Evolutionary conservation across 1,140 invertebrate species (phyloP).

Genomic region (Hylaeus anthracinus): DNA sequence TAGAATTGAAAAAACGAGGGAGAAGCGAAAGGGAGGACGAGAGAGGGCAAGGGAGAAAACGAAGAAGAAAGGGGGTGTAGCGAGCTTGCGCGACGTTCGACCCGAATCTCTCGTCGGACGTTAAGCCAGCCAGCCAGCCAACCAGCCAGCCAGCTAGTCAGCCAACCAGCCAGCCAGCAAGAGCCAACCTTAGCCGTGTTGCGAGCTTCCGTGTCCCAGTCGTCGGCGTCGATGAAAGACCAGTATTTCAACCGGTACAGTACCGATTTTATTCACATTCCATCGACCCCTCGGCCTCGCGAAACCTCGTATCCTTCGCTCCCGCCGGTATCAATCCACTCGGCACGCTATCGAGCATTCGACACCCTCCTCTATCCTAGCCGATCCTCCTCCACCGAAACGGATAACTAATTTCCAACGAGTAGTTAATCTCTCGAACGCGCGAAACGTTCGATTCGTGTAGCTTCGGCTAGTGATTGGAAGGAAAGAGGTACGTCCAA

Average conservation of each 20-base stretch:
- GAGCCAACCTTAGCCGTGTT: background rate
- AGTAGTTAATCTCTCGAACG: too few relatives aligned
- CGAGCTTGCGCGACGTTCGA: conserved; percentile 78
- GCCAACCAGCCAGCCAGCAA: conserved; percentile 51
- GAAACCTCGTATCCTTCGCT: too few relatives aligned
- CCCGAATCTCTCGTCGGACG: conserved; percentile 67
- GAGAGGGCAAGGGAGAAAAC: conserved; percentile 44
- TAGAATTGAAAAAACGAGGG: background rate
- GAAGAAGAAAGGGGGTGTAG: conserved; percentile 63
- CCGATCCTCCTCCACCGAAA: too few relatives aligned
- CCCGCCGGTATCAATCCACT: too few relatives aligned
- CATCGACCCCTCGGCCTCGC: background rate
- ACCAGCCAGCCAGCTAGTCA: conserved; percentile 42
- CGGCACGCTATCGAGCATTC: too few relatives aligned
- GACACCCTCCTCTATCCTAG: too few relatives aligned
- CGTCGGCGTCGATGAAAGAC: conserved; percentile 58
- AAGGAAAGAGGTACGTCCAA: too few relatives aligned
- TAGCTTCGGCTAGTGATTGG: too few relatives aligned
- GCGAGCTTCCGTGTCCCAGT: conserved; percentile 55
- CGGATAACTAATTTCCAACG: too few relatives aligned
- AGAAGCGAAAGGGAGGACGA: conserved; percentile 9
- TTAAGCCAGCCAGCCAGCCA: conserved; percentile 55
- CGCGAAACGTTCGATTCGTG: too few relatives aligned
- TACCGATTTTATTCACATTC: conserved; percentile 1
- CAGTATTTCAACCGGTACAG: conserved; percentile 41